Conservation (phyloP, 2,113 vertebrate genomes). For the Osmerus mordax region DNA sequence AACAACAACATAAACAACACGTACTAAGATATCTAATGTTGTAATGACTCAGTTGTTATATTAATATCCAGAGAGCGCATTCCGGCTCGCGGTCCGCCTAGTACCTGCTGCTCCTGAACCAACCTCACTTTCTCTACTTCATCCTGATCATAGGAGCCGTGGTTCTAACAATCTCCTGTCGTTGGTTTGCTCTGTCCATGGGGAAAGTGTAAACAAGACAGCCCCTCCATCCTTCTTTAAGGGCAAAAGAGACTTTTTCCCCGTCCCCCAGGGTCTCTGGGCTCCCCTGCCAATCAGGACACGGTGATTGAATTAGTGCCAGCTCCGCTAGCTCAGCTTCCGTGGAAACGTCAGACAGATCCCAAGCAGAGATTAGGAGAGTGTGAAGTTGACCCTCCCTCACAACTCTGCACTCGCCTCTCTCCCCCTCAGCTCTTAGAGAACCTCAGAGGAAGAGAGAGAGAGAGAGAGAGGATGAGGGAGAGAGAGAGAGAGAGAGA, state of each 20-base stretch:
- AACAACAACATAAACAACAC: no score
- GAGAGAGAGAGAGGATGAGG: background rate
- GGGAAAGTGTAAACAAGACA: constrained; percentile 23
- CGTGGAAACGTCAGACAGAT: constrained; percentile 56
- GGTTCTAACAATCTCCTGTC: constrained; percentile 26
- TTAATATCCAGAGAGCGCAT: no score
- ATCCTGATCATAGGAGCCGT: background rate
- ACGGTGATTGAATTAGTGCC: constrained; percentile 68
- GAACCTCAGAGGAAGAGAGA: constrained; percentile 56
- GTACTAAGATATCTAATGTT: no score
- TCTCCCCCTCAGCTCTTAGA: constrained; percentile 56
- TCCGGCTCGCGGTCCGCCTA: no score
- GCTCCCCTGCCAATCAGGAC: constrained; percentile 62
- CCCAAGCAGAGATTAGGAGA: constrained; percentile 59
- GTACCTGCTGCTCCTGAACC: no score
- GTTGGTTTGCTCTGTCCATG: constrained; percentile 31
- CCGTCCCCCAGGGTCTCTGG: constrained; percentile 32
- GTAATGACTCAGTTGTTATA: no score
- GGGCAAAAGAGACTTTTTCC: constrained; percentile 53
- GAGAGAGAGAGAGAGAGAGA: background rate
- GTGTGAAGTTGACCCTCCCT: constrained; percentile 67
- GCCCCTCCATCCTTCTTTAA: constrained; percentile 40
- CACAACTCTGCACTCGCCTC: constrained; percentile 56
- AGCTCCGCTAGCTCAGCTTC: constrained; percentile 55
- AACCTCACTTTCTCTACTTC: background rate